These are phyloP conservation scores for Syngnathus typhle DNA, from an alignment of 2,113 vertebrate genomes.

Conservation along the genomic window DNA sequence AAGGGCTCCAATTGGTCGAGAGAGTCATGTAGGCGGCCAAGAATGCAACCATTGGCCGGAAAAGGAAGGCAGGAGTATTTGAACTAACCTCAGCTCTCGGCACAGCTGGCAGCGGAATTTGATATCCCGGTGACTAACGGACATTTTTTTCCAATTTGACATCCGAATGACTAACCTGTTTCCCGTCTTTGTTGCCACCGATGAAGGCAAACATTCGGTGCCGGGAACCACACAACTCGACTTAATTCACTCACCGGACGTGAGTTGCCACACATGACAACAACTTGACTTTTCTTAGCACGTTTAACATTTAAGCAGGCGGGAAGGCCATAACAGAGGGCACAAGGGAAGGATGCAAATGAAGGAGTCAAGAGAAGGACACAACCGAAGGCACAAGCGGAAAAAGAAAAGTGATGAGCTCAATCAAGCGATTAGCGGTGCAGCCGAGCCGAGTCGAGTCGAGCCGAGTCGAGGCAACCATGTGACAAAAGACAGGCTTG, in stretches of 20 bases:
- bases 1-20: slow-evolving; percentile 20
- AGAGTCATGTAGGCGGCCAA: slow-evolving; percentile 16
- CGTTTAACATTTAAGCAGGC: no score
- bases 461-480: background rate
- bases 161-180: slow-evolving; percentile 39
- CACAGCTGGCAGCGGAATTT: slow-evolving; percentile 38
- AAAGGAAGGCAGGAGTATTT: slow-evolving; percentile 2
- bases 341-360: no score
- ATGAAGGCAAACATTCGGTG: slow-evolving; percentile 17
- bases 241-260: slow-evolving; percentile 29
- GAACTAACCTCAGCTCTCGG: slow-evolving; percentile 20
- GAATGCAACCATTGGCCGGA: slow-evolving; percentile 35
- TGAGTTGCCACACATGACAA: background rate
- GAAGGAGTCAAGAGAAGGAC: no score
- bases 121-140: slow-evolving; percentile 36
- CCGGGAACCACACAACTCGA: slow-evolving; percentile 32
- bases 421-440: background rate
- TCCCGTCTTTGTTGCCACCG: slow-evolving; percentile 12
- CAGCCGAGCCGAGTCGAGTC: background rate
- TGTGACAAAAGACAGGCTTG: background rate
- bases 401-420: background rate
- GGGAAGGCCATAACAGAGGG: background rate
- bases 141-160: background rate
- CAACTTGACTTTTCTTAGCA: background rate
- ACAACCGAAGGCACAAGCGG: background rate